A percentile compares a stretch with the other conserved stretches of the same genome.
These are phyloP conservation scores for Aspidoscelis tigris DNA, from an alignment of 2,113 vertebrate genomes.

Conservation along the genomic window DNA sequence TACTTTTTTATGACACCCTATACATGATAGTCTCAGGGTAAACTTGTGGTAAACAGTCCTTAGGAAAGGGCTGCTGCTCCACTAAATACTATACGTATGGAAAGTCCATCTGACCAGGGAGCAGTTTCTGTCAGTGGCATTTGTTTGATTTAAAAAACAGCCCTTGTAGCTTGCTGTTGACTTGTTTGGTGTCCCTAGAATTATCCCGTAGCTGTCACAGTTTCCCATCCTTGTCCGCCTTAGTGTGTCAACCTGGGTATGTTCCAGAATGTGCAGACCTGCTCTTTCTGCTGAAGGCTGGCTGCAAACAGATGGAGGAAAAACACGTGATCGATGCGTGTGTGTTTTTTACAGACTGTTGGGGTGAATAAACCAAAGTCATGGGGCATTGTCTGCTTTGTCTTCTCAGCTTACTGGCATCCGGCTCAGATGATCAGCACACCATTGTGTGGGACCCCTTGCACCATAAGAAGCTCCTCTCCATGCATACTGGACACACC, in stretches of 20 bases:
- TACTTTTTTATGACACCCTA: too few species aligned
- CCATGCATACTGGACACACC: slow-evolving; percentile 98
- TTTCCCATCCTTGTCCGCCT: background rate
- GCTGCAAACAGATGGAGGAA: background rate
- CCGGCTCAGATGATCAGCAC: slow-evolving; percentile 97
- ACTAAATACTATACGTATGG: background rate
- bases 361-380: background rate
- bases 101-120: background rate
- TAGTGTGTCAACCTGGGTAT: background rate
- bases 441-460: slow-evolving; percentile 98
- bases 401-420: slow-evolving; percentile 88
- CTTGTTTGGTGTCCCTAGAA: background rate
- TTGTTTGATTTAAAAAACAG: background rate
- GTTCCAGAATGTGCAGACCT: background rate
- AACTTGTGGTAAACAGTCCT: background rate
- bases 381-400: slow-evolving; percentile 23
- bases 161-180: background rate
- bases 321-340: background rate
- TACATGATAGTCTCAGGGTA: too few species aligned
- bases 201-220: background rate
- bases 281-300: background rate
- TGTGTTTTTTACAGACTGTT: background rate
- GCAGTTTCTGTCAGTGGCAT: background rate
- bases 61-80: background rate
- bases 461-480: slow-evolving; percentile 93